Evolutionary conservation across 2,888 invertebrate genomes (phyloP).

Genomic region (Parnassius smintheus): DNA sequence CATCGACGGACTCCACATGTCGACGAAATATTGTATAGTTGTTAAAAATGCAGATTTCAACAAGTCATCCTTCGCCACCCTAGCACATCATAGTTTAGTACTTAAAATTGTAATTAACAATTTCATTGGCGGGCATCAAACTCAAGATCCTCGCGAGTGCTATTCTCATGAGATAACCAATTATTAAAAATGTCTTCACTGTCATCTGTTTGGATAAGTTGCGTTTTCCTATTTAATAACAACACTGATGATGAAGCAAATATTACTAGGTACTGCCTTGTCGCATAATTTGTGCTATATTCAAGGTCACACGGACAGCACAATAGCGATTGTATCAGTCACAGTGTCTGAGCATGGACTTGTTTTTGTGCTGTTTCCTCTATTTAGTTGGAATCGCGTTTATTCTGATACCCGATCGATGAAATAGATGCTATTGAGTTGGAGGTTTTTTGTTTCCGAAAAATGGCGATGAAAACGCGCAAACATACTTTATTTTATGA

Average conservation of each 20-base stretch:
- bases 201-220: no score
- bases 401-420: slow-evolving; percentile 9
- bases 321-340: slow-evolving; percentile 17
- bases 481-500: no score
- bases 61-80: no score
- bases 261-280: neutral
- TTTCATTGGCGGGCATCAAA: no score
- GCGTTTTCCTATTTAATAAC: neutral
- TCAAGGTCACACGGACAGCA: slow-evolving; percentile 17
- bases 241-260: slow-evolving; percentile 11
- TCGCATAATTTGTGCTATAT: slow-evolving; percentile 15
- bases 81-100: no score
- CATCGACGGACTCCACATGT: no score
- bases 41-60: no score
- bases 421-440: slow-evolving; percentile 1
- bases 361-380: slow-evolving; percentile 5
- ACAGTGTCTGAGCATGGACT: slow-evolving; percentile 13
- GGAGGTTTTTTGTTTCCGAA: neutral
- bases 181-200: no score
- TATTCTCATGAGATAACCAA: no score
- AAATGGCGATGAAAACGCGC: neutral
- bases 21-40: no score
- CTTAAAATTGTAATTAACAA: no score
- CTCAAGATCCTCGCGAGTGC: no score
- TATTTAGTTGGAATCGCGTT: slow-evolving; percentile 15